Conservation (phyloP, 2,888 invertebrate genomes). For the Epiblema foenella region DNA sequence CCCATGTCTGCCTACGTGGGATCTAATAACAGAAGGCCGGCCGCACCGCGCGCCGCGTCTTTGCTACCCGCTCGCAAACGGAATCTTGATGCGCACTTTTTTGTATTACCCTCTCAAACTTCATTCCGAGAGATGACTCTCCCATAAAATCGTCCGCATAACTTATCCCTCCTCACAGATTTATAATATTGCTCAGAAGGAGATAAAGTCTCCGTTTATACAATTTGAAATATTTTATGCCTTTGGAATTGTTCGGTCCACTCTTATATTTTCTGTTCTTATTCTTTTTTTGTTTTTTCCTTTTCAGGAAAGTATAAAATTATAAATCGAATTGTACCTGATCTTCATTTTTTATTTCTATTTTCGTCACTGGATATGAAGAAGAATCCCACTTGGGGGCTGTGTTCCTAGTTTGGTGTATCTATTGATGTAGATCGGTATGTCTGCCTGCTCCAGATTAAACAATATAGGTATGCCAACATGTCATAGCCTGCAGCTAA, state of each 20-base stretch:
- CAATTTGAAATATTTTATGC: slow-evolving; percentile 46
- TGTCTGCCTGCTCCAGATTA: not conserved
- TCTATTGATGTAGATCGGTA: not conserved
- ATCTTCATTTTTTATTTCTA: slow-evolving; percentile 13
- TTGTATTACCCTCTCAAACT: slow-evolving; percentile 63
- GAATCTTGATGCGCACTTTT: slow-evolving; percentile 62
- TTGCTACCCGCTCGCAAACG: slow-evolving; percentile 50
- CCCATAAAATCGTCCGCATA: slow-evolving; percentile 63
- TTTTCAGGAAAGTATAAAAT: slow-evolving; percentile 19
- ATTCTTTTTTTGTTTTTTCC: slow-evolving; percentile 50
- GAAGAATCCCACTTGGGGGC: not conserved
- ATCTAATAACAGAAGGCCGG: slow-evolving; percentile 62
- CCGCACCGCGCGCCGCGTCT: slow-evolving; percentile 44
- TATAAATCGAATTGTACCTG: slow-evolving; percentile 7
- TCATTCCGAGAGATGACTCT: slow-evolving; percentile 59
- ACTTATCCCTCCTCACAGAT: slow-evolving; percentile 62
- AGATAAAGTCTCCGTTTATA: slow-evolving; percentile 47
- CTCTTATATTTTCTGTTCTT: slow-evolving; percentile 52
- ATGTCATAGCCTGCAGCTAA: not conserved
- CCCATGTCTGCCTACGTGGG: slow-evolving; percentile 54
- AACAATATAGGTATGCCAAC: not conserved
- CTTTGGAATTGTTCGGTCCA: slow-evolving; percentile 47
- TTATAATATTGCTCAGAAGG: slow-evolving; percentile 51
- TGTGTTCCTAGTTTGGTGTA: not conserved
- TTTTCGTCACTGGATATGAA: not conserved